Evolutionary conservation across 2,797 vertebrate genomes (phyloP).

Genomic region (Alca torda): DNA sequence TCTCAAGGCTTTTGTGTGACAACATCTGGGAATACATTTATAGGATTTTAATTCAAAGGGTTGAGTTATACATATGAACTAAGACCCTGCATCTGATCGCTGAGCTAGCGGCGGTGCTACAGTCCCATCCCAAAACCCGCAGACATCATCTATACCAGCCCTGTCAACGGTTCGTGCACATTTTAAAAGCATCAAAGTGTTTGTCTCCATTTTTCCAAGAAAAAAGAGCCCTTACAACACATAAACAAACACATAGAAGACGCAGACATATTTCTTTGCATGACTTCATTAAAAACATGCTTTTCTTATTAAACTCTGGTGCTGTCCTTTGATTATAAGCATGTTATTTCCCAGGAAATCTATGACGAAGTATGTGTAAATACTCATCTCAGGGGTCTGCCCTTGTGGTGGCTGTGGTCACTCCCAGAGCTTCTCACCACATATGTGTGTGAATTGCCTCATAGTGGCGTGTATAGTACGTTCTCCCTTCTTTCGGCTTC

Average conservation of each 20-base stretch:
- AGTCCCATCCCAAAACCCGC: not conserved
- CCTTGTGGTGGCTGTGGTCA: not conserved
- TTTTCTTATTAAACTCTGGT: conserved; percentile 23
- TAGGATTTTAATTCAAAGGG: not conserved
- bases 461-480: not conserved
- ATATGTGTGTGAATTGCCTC: not conserved
- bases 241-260: conserved; percentile 21
- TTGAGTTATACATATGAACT: not conserved
- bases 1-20: not conserved
- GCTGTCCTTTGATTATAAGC: conserved; percentile 6
- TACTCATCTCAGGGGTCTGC: not conserved
- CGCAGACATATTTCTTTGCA: not conserved
- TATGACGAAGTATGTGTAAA: conserved; percentile 20
- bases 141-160: not conserved
- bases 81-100: not conserved
- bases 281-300: conserved; percentile 30
- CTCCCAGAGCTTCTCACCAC: not conserved
- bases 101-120: not conserved
- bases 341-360: not conserved
- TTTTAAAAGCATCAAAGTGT: conserved; percentile 4
- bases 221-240: conserved; percentile 15
- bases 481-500: not conserved
- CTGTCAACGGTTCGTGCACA: not conserved
- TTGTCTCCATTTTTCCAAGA: conserved; percentile 57
- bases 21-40: not conserved